Base-by-base conservation (phyloP, 2,797 vertebrate genomes). In the Cuculus canorus region DNA sequence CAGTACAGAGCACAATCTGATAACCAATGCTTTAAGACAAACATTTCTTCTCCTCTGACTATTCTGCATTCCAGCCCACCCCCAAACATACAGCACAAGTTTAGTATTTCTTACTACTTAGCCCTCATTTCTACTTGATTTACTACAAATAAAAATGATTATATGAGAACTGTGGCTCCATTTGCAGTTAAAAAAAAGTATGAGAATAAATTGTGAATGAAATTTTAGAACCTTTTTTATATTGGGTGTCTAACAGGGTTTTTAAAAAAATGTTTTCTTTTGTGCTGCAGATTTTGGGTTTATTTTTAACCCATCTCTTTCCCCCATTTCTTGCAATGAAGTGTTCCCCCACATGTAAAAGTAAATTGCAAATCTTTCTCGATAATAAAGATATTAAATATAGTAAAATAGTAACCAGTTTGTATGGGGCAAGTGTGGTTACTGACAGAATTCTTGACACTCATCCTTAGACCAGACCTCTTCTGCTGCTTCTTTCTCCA, bases 31-130 rank as follows among this genome's bases (percentile, higher is more conserved):
- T 81, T 88, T 69, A 93, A 91, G 84, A 82, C 83, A 96, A 96
- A 93, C 56, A 89, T 91, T 90, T 82, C 75, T 93, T 82, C 68
- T 89, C 43, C 77, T 59, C 82, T 66, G 80, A 61, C 41, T 48
- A 24, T 45, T 90, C 92, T 94, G 75, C 96, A 95, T 96, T 96
- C 96, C 96, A 94, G 90, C 91, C 94, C 77, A 90, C 86, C 86
- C 73, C 69, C 91, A 94, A 90, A 80, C 53, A 89, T 3, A 69
- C 37, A 91, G 48, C 65, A 63, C 21, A 82, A 86, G 68, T 86
- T 76, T 7, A 85, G 43, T 72, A 90, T 50, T 90, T 88, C 75
- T 82, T 30, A 68, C 37, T 79, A 77, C 50, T 84, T 73, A 70
- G 37, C 37, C 73, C 61, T 33, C 16, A 21, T 81, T 95, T 89